Evolutionary conservation across 2,888 invertebrate species (phyloP).

Genomic region (Cephus pulcher): DNA sequence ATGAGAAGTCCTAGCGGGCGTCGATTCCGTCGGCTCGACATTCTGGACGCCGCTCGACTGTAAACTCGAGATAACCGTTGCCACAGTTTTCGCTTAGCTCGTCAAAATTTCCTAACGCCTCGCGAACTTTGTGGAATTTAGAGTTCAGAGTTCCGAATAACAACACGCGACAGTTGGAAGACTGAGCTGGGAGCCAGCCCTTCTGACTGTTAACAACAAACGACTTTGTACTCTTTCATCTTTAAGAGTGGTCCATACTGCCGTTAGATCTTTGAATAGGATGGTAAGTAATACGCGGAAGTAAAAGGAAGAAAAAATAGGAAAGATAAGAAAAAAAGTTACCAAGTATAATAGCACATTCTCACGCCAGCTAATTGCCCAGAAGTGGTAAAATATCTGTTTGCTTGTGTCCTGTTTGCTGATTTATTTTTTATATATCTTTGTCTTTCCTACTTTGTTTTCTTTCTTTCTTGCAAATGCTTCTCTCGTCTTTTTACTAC

Average conservation of each 20-base stretch:
- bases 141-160: background rate
- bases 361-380: background rate
- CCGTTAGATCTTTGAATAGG: background rate
- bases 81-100: slow-evolving; percentile 3
- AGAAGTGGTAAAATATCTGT: background rate
- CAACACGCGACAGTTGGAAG: background rate
- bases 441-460: background rate
- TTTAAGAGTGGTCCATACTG: background rate
- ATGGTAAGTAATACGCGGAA: background rate
- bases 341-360: background rate
- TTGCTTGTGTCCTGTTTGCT: background rate
- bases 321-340: background rate
- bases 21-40: slow-evolving; percentile 2
- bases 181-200: background rate
- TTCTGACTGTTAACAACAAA: background rate
- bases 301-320: background rate
- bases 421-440: background rate
- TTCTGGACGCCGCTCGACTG: slow-evolving; percentile 7
- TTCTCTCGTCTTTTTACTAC: background rate
- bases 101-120: background rate
- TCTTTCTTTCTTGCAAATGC: background rate
- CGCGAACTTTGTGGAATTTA: background rate
- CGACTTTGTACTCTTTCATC: background rate
- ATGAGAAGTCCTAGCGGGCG: background rate
- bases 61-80: slow-evolving; percentile 8